A percentile compares a stretch with the other conserved stretches of the same genome.
phyloP scores from a whole-genome alignment of 35 echinoderm and acorn worm species.

The Patiria miniata region DNA sequence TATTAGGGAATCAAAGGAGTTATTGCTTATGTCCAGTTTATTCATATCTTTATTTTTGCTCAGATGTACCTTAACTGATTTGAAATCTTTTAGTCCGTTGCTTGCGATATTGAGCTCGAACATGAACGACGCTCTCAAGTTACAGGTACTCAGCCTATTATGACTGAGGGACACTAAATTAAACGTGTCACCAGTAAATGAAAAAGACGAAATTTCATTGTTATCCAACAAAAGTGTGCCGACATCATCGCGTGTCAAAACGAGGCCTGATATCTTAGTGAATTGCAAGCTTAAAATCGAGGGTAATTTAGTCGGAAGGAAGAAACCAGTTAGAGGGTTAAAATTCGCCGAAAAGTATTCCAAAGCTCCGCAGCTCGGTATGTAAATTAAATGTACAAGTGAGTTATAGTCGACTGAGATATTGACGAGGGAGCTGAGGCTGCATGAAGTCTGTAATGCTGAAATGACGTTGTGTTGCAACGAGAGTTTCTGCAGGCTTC shows the following conservation, averaged over 20 bases:
- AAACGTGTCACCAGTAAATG: not conserved
- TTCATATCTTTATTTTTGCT: not conserved
- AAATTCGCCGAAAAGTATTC: not conserved
- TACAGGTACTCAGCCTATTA: not conserved
- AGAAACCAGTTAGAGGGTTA: not conserved
- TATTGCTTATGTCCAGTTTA: not conserved
- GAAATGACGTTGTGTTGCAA: not conserved
- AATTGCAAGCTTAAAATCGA: not conserved
- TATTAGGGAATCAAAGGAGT: not conserved
- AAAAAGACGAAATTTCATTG: not conserved
- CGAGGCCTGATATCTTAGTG: not conserved
- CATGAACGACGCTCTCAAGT: not conserved
- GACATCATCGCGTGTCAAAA: not conserved
- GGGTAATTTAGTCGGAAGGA: too few relatives aligned
- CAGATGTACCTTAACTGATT: not conserved
- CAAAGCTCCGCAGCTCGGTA: not conserved
- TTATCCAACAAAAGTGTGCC: not conserved
- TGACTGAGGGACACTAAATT: not conserved
- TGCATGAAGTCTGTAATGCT: not conserved
- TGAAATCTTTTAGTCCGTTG: not conserved
- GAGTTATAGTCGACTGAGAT: not conserved
- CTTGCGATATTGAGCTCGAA: not conserved
- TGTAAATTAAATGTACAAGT: not conserved
- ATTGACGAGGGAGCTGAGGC: not conserved
- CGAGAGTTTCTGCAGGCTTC: not conserved